These are phyloP conservation scores for Salvelinus sp. DNA, from an alignment of 2,113 vertebrate genomes.

Conservation along the genomic window DNA sequence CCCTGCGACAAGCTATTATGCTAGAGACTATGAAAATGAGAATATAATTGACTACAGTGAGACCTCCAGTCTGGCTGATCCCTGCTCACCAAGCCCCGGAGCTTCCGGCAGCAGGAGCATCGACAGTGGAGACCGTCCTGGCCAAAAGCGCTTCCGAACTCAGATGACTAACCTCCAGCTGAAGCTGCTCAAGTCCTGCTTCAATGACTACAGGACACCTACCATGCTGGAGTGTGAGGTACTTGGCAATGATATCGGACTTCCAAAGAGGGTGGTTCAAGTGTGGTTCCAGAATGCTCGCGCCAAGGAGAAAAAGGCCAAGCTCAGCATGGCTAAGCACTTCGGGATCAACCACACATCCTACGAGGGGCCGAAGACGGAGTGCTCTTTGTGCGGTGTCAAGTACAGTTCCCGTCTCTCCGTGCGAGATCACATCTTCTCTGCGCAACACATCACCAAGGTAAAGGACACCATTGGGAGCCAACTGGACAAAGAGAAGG, in stretches of 20 bases:
- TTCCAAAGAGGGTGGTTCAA: conserved; percentile 99
- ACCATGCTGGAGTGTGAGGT: conserved; percentile 99
- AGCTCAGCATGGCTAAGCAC: conserved; percentile 99
- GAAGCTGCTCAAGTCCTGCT: conserved; percentile 97
- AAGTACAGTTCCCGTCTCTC: conserved; percentile 98
- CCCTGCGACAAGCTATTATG: conserved; percentile 93
- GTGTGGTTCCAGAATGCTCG: conserved; percentile 99
- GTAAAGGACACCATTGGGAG: conserved; percentile 99
- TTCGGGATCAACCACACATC: conserved; percentile 98
- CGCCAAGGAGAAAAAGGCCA: conserved; percentile 98
- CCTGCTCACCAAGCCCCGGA: conserved; percentile 94
- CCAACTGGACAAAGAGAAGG: conserved; percentile 98
- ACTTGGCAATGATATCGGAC: conserved; percentile 98
- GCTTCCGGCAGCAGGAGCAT: conserved; percentile 89
- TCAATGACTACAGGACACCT: conserved; percentile 97
- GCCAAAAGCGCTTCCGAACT: conserved; percentile 98
- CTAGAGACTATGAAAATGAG: conserved; percentile 97
- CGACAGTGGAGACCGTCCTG: conserved; percentile 91
- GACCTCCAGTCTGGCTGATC: conserved; percentile 96
- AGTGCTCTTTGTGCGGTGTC: conserved; percentile 98
- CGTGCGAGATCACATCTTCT: conserved; percentile 99
- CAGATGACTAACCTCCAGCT: conserved; percentile 99
- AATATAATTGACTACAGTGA: conserved; percentile 96
- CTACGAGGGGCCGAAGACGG: conserved; percentile 97
- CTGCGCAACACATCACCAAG: conserved; percentile 97